phyloP scores from a whole-genome alignment of 35 echinoderm and acorn worm genomes.

The Apostichopus californicus region DNA sequence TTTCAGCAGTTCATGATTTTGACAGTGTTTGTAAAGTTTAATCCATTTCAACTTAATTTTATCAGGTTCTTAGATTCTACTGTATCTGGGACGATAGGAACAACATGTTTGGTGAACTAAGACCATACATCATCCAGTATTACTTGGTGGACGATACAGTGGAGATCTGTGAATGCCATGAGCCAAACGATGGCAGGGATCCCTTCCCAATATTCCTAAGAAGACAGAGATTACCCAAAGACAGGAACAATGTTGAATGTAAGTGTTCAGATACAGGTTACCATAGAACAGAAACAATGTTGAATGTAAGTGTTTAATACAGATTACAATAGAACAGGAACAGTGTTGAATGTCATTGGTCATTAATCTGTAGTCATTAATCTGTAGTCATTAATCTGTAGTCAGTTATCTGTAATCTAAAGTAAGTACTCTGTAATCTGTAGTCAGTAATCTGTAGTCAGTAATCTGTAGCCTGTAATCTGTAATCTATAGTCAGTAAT shows the following conservation, averaged over 20 bases:
- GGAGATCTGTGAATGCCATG: constrained; percentile 90
- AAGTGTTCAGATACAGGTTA: constrained; percentile 32
- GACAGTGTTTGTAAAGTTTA: no score
- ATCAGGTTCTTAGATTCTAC: constrained; percentile 93
- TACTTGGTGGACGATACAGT: constrained; percentile 97
- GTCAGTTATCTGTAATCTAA: no score
- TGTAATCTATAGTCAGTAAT: no score
- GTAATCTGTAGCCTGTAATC: no score
- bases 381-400: no score
- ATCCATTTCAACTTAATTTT: background rate
- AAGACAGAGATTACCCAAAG: constrained; percentile 90
- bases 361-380: no score
- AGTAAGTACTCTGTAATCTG: no score
- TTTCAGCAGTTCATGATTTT: no score
- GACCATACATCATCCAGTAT: constrained; percentile 96
- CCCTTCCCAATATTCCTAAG: constrained; percentile 90
- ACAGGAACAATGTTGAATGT: constrained; percentile 96
- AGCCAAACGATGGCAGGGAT: constrained; percentile 93
- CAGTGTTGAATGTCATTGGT: no score
- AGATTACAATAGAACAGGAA: no score
- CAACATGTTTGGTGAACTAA: constrained; percentile 96
- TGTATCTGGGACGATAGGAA: constrained; percentile 96
- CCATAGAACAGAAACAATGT: background rate
- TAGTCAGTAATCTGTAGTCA: no score
- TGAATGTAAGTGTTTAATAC: no score